Evolutionary conservation across 2,113 vertebrate genomes (phyloP).

Genomic region (Notothenia coriiceps): DNA sequence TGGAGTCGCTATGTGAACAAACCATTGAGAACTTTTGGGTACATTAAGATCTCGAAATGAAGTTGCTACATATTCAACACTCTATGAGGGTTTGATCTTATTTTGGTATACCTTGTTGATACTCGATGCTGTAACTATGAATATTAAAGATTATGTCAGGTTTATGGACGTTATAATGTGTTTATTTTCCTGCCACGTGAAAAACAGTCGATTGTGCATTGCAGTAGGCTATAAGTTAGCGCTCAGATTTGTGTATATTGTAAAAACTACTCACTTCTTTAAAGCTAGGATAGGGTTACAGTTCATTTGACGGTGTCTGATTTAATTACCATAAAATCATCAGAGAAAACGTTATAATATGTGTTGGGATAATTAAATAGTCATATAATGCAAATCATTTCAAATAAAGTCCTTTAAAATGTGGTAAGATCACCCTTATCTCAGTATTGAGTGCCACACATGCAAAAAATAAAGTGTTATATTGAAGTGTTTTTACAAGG

Average conservation of each 20-base stretch:
- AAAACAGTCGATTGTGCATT: constrained; percentile 22
- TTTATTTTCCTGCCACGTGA: constrained; percentile 45
- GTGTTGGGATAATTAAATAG: background rate
- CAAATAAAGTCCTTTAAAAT: background rate
- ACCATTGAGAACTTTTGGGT: constrained; percentile 45
- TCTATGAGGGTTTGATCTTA: background rate
- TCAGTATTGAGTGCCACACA: background rate
- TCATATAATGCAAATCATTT: constrained; percentile 13
- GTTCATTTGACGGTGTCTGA: background rate
- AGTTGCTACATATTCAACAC: constrained; percentile 16
- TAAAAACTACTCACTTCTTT: background rate
- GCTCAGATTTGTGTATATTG: background rate
- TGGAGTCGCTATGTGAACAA: constrained; percentile 1
- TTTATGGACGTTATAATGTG: constrained; percentile 2
- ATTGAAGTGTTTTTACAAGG: too few relatives aligned
- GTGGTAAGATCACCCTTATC: background rate
- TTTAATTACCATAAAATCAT: background rate
- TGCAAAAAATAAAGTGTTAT: background rate
- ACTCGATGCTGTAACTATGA: background rate
- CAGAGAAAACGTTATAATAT: background rate
- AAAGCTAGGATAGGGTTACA: background rate
- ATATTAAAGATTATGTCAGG: background rate
- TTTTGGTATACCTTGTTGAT: background rate
- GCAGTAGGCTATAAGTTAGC: background rate
- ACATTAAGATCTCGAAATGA: constrained; percentile 52